These are phyloP conservation scores for Colinus virginianus DNA, from an alignment of 2,113 vertebrate species.

Conservation along the genomic window DNA sequence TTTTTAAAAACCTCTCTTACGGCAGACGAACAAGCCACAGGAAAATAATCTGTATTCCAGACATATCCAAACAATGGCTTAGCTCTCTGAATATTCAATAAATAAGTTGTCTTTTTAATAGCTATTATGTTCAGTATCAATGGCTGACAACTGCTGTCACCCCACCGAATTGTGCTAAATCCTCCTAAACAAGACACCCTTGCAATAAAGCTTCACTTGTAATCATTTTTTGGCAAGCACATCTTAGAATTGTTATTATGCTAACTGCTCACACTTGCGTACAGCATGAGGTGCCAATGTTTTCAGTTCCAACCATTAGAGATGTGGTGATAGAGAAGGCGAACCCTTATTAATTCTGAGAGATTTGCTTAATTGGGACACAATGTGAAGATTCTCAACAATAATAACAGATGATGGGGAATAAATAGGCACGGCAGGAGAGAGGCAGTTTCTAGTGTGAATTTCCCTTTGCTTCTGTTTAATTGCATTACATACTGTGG, in stretches of 20 bases:
- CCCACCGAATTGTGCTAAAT: constrained; percentile 54
- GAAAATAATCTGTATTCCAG: constrained; percentile 17
- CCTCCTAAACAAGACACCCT: constrained; percentile 64
- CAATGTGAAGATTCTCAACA: constrained; percentile 14
- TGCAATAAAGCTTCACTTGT: constrained; percentile 56
- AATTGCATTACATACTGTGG: constrained; percentile 41
- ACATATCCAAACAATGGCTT: not conserved
- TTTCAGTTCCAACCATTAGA: constrained; percentile 44
- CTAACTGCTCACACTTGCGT: not conserved
- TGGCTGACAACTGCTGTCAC: constrained; percentile 62
- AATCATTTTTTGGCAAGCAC: constrained; percentile 58
- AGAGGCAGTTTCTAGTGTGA: constrained; percentile 40
- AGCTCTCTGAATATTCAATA: constrained; percentile 32
- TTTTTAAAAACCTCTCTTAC: not conserved
- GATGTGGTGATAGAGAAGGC: constrained; percentile 56
- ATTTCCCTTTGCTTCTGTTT: constrained; percentile 54
- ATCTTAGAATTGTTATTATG: constrained; percentile 35
- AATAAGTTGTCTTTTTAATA: constrained; percentile 50
- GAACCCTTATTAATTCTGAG: constrained; percentile 55
- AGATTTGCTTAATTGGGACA: constrained; percentile 63
- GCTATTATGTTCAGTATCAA: constrained; percentile 49
- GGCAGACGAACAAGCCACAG: not conserved
- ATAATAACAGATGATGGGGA: constrained; percentile 41
- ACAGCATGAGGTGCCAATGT: constrained; percentile 50
- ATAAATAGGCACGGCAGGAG: constrained; percentile 46